Conservation (phyloP, 2,888 invertebrate genomes). For the Drosophila anomalata region DNA sequence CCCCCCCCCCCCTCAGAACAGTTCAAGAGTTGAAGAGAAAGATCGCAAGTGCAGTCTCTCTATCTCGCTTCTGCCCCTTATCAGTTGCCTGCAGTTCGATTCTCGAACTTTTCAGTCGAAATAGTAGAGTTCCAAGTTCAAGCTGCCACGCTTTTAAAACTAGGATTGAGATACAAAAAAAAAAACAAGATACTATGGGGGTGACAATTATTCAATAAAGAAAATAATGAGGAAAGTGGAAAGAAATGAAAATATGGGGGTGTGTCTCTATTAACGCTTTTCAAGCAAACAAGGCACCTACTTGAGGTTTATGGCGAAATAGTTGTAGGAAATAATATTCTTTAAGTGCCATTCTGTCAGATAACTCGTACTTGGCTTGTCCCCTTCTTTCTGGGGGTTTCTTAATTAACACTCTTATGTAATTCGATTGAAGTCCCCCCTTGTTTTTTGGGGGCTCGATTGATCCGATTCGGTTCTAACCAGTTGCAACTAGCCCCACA, state of each 20-base stretch:
- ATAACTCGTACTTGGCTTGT: not conserved
- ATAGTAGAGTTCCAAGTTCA: too few relatives aligned
- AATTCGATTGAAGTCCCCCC: not conserved
- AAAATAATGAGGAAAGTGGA: too few relatives aligned
- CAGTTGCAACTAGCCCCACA: conserved; percentile 56
- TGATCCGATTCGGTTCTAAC: conserved; percentile 54
- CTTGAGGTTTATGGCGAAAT: not conserved
- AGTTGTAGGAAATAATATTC: not conserved
- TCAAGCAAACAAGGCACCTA: not conserved
- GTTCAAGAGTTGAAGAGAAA: conserved; percentile 60
- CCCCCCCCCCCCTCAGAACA: conserved; percentile 40
- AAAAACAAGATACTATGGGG: not conserved
- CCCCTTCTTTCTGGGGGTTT: not conserved
- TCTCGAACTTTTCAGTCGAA: conserved; percentile 26
- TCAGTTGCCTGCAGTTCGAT: conserved; percentile 37
- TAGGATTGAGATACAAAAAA: not conserved
- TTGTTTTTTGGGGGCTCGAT: conserved; percentile 3
- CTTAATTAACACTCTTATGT: not conserved
- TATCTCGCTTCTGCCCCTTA: conserved; percentile 36
- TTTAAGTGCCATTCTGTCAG: too few relatives aligned
- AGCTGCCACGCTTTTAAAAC: not conserved
- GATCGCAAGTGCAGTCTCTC: conserved; percentile 34
- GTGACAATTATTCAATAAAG: not conserved
- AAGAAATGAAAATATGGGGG: not conserved
- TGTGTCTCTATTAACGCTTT: not conserved